These are phyloP conservation scores for Odontamblyopus rebecca DNA, from an alignment of 2,797 vertebrate species.

Conservation along the genomic window DNA sequence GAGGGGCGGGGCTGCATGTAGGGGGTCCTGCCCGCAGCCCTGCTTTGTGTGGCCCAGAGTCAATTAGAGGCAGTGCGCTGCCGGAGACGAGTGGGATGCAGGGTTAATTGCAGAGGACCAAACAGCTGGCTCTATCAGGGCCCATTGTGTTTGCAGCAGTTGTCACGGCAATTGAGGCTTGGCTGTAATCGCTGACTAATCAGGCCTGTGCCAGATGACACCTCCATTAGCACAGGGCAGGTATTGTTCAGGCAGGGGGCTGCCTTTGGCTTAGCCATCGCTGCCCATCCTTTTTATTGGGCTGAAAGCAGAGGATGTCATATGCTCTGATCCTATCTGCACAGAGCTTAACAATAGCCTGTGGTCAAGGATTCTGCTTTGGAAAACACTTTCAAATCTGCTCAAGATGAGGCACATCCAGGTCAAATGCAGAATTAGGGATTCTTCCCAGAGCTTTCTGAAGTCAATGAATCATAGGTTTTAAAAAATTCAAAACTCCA, in stretches of 20 bases:
- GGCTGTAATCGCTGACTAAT: conserved; percentile 85
- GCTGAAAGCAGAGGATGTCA: conserved; percentile 53
- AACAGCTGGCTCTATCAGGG: conserved; percentile 81
- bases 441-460: conserved; percentile 28
- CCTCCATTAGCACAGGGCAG: conserved; percentile 77
- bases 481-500: conserved; percentile 39
- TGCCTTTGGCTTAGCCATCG: conserved; percentile 50
- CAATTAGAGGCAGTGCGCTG: conserved; percentile 76
- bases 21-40: conserved; percentile 75
- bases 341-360: conserved; percentile 56
- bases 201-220: conserved; percentile 79
- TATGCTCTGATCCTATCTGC: conserved; percentile 66
- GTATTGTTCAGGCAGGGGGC: conserved; percentile 71
- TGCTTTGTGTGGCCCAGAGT: conserved; percentile 80
- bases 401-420: conserved; percentile 23
- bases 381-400: conserved; percentile 40
- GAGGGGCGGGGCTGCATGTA: conserved; percentile 65
- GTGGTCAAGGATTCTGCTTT: conserved; percentile 59
- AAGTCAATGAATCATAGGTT: conserved; percentile 52
- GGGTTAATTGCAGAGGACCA: conserved; percentile 85
- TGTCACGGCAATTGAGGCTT: conserved; percentile 79
- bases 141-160: conserved; percentile 82
- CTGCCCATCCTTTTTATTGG: conserved; percentile 48
- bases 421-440: conserved; percentile 33
- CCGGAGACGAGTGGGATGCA: conserved; percentile 76